phyloP scores from a whole-genome alignment of 2,888 invertebrate genomes.

The Caenorhabditis sp. region DNA sequence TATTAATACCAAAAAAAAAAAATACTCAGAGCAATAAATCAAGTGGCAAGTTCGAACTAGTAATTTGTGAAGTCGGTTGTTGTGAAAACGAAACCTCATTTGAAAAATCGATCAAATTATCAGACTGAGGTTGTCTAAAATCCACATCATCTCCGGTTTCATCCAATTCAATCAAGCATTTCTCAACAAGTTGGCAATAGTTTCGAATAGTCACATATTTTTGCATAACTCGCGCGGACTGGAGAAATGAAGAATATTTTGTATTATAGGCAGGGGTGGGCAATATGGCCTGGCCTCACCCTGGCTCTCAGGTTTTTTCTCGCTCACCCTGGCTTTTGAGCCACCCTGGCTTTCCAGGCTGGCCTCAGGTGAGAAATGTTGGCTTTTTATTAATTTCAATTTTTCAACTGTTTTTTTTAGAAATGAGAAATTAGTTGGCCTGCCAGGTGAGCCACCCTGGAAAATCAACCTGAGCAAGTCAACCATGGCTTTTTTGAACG shows the following conservation, averaged over 20 bases:
- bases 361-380: too few species aligned
- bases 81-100: slow-evolving; percentile 1
- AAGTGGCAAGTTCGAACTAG: neutral
- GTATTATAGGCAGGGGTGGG: neutral
- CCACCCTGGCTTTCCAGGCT: neutral
- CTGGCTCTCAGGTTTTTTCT: too few species aligned
- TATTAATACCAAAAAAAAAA: neutral
- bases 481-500: too few species aligned
- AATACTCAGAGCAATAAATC: neutral
- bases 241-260: slow-evolving; percentile 4
- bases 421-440: too few species aligned
- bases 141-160: slow-evolving; percentile 20
- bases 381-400: neutral
- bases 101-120: slow-evolving; percentile 34
- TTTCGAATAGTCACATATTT: slow-evolving; percentile 30
- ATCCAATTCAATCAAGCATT: slow-evolving; percentile 33
- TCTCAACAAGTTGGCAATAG: slow-evolving; percentile 35
- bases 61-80: neutral
- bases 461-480: too few species aligned
- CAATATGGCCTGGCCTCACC: too few species aligned
- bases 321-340: too few species aligned
- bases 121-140: slow-evolving; percentile 5
- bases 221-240: slow-evolving; percentile 36
- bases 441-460: too few species aligned
- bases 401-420: too few species aligned